phyloP scores from a whole-genome alignment of 2,113 vertebrate genomes.

The Tragelaphus buxtoni region DNA sequence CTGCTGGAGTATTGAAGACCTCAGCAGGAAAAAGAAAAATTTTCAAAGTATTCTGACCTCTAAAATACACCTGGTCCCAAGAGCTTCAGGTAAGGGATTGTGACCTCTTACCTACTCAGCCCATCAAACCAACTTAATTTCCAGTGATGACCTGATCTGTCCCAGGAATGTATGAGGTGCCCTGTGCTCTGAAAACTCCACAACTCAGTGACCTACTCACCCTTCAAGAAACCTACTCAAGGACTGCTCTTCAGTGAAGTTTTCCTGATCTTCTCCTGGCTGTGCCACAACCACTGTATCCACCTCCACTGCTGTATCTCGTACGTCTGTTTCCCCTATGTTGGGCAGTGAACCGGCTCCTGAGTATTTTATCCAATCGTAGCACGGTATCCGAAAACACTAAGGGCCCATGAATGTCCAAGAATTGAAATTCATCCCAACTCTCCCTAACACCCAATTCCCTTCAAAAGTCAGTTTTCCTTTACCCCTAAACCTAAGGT shows the following conservation, averaged over 20 bases:
- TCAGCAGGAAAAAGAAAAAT: not conserved
- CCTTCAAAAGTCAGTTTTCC: conserved; percentile 21
- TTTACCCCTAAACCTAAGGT: not conserved
- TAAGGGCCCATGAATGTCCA: not conserved
- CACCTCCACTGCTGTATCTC: not conserved
- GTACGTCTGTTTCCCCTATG: not conserved
- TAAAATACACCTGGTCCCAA: not conserved
- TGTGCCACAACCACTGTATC: not conserved
- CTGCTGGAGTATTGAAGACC: not conserved
- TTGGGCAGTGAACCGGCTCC: not conserved
- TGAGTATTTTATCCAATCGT: not conserved
- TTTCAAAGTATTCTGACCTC: not conserved
- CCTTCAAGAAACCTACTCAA: not conserved
- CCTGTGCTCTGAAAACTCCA: not conserved
- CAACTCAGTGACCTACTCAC: not conserved
- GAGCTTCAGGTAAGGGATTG: not conserved
- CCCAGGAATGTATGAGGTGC: not conserved
- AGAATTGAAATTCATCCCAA: not conserved
- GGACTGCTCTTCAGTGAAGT: not conserved
- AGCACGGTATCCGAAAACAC: not conserved
- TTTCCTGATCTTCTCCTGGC: not conserved
- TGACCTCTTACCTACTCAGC: not conserved
- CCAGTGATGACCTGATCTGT: not conserved
- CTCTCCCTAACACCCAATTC: not conserved
- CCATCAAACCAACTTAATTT: not conserved